Evolutionary conservation across 2,113 vertebrate species (phyloP), one percentile per base, ranked within the genome.

Genomic region (Psittacus erithacus): DNA sequence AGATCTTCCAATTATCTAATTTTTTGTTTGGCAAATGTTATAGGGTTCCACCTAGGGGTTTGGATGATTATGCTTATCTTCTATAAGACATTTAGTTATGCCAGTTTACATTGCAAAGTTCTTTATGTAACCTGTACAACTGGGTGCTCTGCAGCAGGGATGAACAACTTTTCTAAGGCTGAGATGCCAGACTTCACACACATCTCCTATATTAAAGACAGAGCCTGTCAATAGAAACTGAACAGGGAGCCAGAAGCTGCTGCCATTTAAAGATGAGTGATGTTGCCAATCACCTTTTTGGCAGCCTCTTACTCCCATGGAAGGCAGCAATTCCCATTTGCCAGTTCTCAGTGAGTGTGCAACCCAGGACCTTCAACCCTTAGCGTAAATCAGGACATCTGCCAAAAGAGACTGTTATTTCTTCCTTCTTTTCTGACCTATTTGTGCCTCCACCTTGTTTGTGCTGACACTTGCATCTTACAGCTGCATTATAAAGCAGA

Each of bases 251-350:
- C 73, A 95, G 91, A 78, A 81, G 39, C 60, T 71, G 60, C 60
- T 91, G 73, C 73, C 86, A 68, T 84, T 92, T 91, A 84, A 91
- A 78, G 55, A 39, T 55, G 63, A 92, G 31, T 39, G 76, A 88
- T 59, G 55, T 19, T 86, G 64, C 60, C 73, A 88, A 57, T 78
- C 64, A 71, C 39, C 38, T 73, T 90, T 95, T 23, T 62, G 90
- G 62, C 52, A 85, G 67, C 82, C 27, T 76, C n/a, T 43, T 62
- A 57, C 29, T 82, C 25, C 64, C 1, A 2, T 47, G 41, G 53
- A 65, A 88, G 44, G 71, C 17, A 86, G 13, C 38, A 70, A 39
- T 49, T 86, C 60, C 68, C 28, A 53, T 78, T 88, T 84, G 64
- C 23, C 46, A 67, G 8, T 35, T 91, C 50, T 79, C 60, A 70